Base-by-base conservation (phyloP, 2,113 vertebrate genomes). In the Menura novaehollandiae region DNA sequence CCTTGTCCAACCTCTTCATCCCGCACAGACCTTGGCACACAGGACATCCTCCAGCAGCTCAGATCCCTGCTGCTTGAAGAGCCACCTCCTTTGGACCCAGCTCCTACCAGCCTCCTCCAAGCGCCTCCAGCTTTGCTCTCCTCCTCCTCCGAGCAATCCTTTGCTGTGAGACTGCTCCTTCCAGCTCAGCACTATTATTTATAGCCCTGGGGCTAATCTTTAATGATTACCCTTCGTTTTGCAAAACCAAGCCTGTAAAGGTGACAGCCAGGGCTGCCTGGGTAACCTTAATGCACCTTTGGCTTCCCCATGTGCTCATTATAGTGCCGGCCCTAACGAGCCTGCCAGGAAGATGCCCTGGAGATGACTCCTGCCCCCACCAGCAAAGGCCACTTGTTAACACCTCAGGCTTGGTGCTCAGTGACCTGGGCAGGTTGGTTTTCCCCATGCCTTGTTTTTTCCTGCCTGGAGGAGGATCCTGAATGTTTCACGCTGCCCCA, bases 131-230 rank as follows among this genome's bases (percentile, higher is more conserved):
- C 75, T 96, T 90, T 80, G 73, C 43, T 73, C 32, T 85, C 49
- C 79, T 83, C 33, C 32, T 85, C 49, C 79, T 83, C 33, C 0
- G 0, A 69, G 67, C 91, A 76, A 58, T 33, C 82, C 85, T 51
- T 37, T 33, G 73, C 84, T 84, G 21, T 67, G 86, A 89, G 86
- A 41, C 78, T 41, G 58, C 62, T 93, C 86, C 89, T 93, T 87
- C 86, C 76, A 95, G 93, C 94, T 96, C 95, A 97, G 96, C 94
- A 95, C 52, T 91, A 81, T 95, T 97, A 96, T 97, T 97, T 97
- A 95, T 95, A 95, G 94, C 73, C 93, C 82, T 41, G 30, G 64
- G 76, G 80, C 56, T 95, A 91, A 92, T 95, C 95, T 96, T 91
- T 63, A 89, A 78, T 41, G 47, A 93, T 89, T 91, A 92, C 91